phyloP scores from a whole-genome alignment of 2,888 invertebrate genomes.

The Mythimna ferrago region DNA sequence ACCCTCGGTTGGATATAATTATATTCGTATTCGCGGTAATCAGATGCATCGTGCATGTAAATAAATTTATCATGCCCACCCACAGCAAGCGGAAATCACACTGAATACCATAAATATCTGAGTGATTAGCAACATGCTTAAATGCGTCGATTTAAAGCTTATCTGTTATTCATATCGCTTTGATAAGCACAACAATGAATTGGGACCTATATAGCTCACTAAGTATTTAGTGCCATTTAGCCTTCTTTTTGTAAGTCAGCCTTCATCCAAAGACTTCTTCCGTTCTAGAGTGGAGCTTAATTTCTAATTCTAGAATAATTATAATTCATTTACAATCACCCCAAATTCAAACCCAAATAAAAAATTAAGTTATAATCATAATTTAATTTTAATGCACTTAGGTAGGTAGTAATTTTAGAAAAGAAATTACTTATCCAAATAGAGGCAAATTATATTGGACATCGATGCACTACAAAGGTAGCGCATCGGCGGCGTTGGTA shows the following conservation, averaged over 20 bases:
- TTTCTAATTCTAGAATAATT: neutral
- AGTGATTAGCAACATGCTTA: conserved; percentile 29
- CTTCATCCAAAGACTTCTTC: too few relatives aligned
- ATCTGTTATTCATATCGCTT: conserved; percentile 26
- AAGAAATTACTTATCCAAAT: too few relatives aligned
- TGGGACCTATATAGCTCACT: neutral
- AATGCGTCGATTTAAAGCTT: conserved; percentile 25
- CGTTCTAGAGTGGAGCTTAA: neutral
- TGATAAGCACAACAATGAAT: conserved; percentile 22
- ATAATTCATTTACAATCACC: too few relatives aligned
- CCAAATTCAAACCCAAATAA: too few relatives aligned
- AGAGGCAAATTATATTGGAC: too few relatives aligned
- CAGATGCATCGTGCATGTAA: conserved; percentile 16
- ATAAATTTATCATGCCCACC: conserved; percentile 27
- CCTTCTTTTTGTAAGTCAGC: too few relatives aligned
- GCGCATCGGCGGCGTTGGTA: too few relatives aligned
- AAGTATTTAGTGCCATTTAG: too few relatives aligned
- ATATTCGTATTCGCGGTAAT: conserved; percentile 22
- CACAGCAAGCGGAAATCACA: conserved; percentile 29
- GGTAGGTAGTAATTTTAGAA: too few relatives aligned
- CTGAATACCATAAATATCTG: conserved; percentile 35
- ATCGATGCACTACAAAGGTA: too few relatives aligned
- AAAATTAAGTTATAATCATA: too few relatives aligned
- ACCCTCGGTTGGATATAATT: neutral
- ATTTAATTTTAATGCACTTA: too few relatives aligned